Conservation (phyloP, 2,888 invertebrate genomes). For the Lissonota sp. region DNA sequence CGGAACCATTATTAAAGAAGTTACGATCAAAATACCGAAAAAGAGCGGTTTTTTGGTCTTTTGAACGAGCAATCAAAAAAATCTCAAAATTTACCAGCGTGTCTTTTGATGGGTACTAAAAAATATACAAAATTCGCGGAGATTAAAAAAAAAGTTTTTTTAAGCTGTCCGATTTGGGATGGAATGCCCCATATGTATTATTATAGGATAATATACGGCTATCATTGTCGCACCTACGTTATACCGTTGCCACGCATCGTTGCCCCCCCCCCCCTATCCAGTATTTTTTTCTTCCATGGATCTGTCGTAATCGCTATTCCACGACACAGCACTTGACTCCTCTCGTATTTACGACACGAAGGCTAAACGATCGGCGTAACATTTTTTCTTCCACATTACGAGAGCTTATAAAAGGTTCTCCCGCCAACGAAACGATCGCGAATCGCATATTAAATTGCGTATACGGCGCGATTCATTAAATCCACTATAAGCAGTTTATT, state of each 20-base stretch:
- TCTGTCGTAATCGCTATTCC: constrained; percentile 55
- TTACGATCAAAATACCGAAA: no score
- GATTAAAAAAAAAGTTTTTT: no score
- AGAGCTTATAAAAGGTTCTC: background rate
- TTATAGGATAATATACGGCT: constrained; percentile 5
- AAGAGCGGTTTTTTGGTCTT: no score
- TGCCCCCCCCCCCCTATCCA: background rate
- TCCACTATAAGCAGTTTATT: background rate
- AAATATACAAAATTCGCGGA: no score
- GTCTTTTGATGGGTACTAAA: no score
- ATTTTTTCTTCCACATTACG: constrained; percentile 16
- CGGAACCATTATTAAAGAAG: no score
- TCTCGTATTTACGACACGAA: constrained; percentile 51
- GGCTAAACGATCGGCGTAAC: constrained; percentile 44
- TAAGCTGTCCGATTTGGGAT: no score
- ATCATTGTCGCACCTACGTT: constrained; percentile 13
- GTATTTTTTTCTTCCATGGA: constrained; percentile 3
- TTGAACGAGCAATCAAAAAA: no score
- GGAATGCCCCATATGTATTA: background rate
- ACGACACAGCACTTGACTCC: constrained; percentile 43
- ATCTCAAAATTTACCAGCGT: no score
- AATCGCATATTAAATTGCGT: constrained; percentile 39
- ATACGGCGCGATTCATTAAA: constrained; percentile 9
- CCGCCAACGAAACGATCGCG: constrained; percentile 6
- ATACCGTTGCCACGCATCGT: constrained; percentile 47